phyloP scores from a whole-genome alignment of 2,888 invertebrate genomes.

The Glyphotaelius pellucidus region DNA sequence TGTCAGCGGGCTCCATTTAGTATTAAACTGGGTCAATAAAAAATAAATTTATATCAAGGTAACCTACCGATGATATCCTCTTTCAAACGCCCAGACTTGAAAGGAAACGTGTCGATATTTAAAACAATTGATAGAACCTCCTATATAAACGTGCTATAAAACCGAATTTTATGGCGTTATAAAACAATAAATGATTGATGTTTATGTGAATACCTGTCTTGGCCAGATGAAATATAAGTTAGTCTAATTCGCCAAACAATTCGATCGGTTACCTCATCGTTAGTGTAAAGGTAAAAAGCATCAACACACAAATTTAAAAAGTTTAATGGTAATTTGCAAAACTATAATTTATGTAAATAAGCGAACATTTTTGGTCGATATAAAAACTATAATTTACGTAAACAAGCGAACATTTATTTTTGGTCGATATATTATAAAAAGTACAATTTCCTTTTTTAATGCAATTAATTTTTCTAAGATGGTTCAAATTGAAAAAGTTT shows the following conservation, averaged over 20 bases:
- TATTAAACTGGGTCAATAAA: background rate
- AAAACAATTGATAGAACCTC: background rate
- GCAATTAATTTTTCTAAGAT: no score
- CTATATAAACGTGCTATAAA: background rate
- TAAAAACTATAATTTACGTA: background rate
- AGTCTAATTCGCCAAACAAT: conserved; percentile 13
- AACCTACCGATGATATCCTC: background rate
- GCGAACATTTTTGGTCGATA: background rate
- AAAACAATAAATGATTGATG: conserved; percentile 30
- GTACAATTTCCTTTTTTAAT: no score
- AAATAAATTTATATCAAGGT: conserved; percentile 1
- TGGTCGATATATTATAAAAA: background rate
- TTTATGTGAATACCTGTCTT: conserved; percentile 15
- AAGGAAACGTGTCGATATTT: background rate
- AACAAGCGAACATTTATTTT: background rate
- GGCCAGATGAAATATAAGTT: background rate
- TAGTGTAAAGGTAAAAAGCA: background rate
- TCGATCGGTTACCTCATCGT: background rate
- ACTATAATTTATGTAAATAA: background rate
- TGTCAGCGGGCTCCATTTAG: background rate
- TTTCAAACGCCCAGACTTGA: background rate
- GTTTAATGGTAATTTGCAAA: background rate
- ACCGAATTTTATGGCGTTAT: background rate
- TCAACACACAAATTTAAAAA: background rate
- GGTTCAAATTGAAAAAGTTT: no score